These are phyloP conservation scores for Leptobrachium ailaonicum DNA, from an alignment of 2,113 vertebrate species.

Conservation along the genomic window DNA sequence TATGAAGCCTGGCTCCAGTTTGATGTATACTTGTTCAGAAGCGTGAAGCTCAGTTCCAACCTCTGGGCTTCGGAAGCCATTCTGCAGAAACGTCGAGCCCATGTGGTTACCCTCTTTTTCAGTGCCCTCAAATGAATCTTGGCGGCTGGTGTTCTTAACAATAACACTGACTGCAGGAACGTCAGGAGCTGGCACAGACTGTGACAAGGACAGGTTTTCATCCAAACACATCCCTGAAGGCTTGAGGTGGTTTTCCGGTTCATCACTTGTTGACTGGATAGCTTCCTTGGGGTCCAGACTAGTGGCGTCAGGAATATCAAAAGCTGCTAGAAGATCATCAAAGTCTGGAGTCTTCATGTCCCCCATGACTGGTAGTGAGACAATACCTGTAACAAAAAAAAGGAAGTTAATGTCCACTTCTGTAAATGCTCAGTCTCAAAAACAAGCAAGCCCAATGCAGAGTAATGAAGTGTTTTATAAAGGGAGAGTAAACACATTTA, in stretches of 20 bases:
- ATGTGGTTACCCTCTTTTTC: slow-evolving; percentile 78
- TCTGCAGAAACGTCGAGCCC: slow-evolving; percentile 71
- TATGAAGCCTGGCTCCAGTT: slow-evolving; percentile 77
- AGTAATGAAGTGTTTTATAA: background rate
- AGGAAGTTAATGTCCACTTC: background rate
- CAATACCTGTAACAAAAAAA: slow-evolving; percentile 60
- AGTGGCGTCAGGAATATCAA: slow-evolving; percentile 96
- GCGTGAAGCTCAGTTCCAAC: slow-evolving; percentile 65
- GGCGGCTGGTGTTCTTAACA: slow-evolving; percentile 92
- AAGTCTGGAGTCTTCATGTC: slow-evolving; percentile 99
- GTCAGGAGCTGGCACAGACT: slow-evolving; percentile 71
- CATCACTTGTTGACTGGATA: slow-evolving; percentile 81
- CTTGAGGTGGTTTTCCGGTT: slow-evolving; percentile 81
- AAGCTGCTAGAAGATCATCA: slow-evolving; percentile 95
- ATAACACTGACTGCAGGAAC: slow-evolving; percentile 89
- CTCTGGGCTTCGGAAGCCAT: slow-evolving; percentile 80
- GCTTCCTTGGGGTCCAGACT: slow-evolving; percentile 93
- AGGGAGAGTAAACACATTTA: background rate
- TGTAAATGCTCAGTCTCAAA: background rate
- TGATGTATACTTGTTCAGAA: slow-evolving; percentile 71
- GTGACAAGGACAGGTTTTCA: slow-evolving; percentile 71
- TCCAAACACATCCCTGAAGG: slow-evolving; percentile 80
- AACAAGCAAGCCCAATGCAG: background rate
- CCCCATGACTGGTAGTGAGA: slow-evolving; percentile 83
- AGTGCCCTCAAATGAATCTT: slow-evolving; percentile 78